Conservation (phyloP, 2,113 vertebrate genomes). For the Myocastor coypus region DNA sequence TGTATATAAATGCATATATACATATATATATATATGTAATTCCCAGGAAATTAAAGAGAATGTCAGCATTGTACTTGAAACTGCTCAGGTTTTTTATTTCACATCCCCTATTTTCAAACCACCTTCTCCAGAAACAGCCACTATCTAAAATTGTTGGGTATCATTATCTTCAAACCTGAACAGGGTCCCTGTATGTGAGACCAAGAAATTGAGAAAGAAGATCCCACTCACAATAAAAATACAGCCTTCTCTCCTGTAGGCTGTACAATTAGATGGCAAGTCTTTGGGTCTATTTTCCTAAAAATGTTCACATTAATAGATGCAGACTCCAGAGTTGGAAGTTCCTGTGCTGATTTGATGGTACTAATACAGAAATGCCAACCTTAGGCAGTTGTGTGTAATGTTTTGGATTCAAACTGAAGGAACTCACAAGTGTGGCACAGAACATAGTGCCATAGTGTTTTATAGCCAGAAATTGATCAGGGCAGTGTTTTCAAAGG, state of each 20-base stretch:
- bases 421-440: not conserved
- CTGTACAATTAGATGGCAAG: not conserved
- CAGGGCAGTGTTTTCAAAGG: not conserved
- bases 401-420: not conserved
- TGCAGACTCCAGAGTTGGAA: slow-evolving; percentile 1
- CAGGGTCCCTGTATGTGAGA: not conserved
- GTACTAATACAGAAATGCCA: slow-evolving; percentile 52
- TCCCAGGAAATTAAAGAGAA: not conserved
- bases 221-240: not conserved
- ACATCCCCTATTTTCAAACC: not conserved
- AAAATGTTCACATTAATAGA: slow-evolving; percentile 24
- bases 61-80: not conserved
- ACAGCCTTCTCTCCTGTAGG: not conserved
- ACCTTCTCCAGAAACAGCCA: not conserved
- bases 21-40: not conserved
- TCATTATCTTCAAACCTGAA: not conserved
- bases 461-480: slow-evolving; percentile 49
- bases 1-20: not conserved
- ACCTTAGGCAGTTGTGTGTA: not conserved
- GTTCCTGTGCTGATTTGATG: slow-evolving; percentile 41
- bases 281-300: slow-evolving; percentile 42
- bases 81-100: not conserved
- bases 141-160: not conserved
- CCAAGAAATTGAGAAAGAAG: not conserved
- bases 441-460: not conserved